Evolutionary conservation across 1,140 invertebrate genomes (phyloP), one percentile per base, ranked within the genome.

Genomic region (Chymomyza costata): DNA sequence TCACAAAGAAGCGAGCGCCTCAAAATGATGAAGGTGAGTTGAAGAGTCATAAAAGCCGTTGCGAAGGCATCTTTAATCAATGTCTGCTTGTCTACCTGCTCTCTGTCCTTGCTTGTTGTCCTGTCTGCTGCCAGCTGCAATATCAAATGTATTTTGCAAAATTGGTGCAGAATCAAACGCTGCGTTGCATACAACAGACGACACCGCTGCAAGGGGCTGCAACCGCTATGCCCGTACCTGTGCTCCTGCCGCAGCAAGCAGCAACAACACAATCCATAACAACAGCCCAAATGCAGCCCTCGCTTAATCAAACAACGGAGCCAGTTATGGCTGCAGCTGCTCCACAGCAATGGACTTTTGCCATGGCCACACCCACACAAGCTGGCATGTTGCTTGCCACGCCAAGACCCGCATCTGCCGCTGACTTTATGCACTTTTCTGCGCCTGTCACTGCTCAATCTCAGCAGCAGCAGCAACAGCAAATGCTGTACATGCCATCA

Each of bases 1-100:
- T 87, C 87, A 25, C 88, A 89, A 1, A 90, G 90, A 84, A 90
- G 89, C 7, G 88, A 91, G 55, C 84, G 88, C 59, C 86, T 91
- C n/a, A 87, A 88, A 78, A 63, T 85, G 65, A 82, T 90, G 51
- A 87, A 87, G 83, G 88, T 89, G 47, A 50, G 53, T 32, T n/a
- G n/a, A 1, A 1, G 14, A 21, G 25, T 40, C 11, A 31, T n/a
- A 34, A 28, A 41, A 85, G 84, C 15, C 28, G 35, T 48, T 28
- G 7, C 11, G 0, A 6, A 6, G 0, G 10, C 28, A 49, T 19
- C 6, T 14, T 51, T 54, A 49, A 48, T 49, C 28, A 35, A 55
- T 49, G 49, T 28, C 25, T 10, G 32, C 0, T 6, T 50, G 6
- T 11, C 48, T 2, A 31, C 31, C 35, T n/a, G 5, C 35, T 18